Base-by-base conservation (phyloP, 2,113 vertebrate species). In the Callospermophilus lateralis region DNA sequence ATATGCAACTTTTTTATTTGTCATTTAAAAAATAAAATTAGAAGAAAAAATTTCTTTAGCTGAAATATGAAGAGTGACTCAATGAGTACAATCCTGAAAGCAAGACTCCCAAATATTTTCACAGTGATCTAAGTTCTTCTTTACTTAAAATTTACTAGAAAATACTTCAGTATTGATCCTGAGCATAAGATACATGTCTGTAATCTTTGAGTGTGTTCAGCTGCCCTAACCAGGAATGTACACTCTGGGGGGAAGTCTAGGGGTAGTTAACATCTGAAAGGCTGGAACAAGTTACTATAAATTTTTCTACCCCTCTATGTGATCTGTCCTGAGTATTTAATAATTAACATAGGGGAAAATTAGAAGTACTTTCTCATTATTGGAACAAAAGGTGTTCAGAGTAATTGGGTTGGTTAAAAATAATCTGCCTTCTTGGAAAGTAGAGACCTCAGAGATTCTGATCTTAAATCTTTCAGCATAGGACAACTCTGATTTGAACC, bases 321-420 rank as follows among this genome's bases (percentile, higher is more conserved):
- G 6, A 79, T 7, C 16, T 91, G 3, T 51, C 39, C 48, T 91
- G 24, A 84, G 26, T 10, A 80, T 70, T 96, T 89, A 39, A 8
- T n/a, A 83, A 83, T 74, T 76, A 74, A 7, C 26, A 28, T 39
- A 76, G 30, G 28, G 37, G 28, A 63, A 79, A 32, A 4, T 53
- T 93, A 74, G 4, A 90, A 61, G 32, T 65, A 51, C 30, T 77
- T 73, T 72, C 83, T 92, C 45, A 81, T 95, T 93, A 15, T 72
- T 65, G 28, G 84, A 85, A 72, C 48, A 65, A 88, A 6, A 48
- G 13, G 5, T 61, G 28, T 84, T 92, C 55, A 65, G 90, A 90
- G 70, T 37, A 65, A 2, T 8, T 81, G 42, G 37, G 26, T 48
- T 88, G 16, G 19, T 67, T 89, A 39, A 15, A 74, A 85, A 85